Base-by-base conservation (phyloP, 1,140 invertebrate species). In the Caenorhabditis briggsae region DNA sequence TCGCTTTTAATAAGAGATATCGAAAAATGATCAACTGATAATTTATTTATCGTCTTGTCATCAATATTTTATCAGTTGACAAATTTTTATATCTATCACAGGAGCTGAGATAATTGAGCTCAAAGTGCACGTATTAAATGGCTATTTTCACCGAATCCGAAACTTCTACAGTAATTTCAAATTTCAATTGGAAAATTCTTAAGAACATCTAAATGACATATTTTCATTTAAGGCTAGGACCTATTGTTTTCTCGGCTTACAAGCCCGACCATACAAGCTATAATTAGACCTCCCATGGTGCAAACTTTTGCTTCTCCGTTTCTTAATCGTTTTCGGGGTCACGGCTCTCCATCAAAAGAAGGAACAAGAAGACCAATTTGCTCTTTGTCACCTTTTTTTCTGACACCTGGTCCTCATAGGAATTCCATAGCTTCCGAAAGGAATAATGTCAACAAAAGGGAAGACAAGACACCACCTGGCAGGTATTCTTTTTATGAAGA, bases 301-400 rank as follows among this genome's bases (percentile, higher is more conserved):
- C 6, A 46, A 33, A 53, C 48, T 50, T 46, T 78, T 78, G 53
- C 59, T 70, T 14, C 16, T 46, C n/a, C 12, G 2, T 18, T 23
- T n/a, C 43, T 11, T 78, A 50, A 78, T 78, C 70, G 70, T 14
- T 78, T 53, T 25, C 12, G 7, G 70, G 43, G 14, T 78, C 33
- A 65, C 46, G 41, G 9, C 9, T 14, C 8, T 11, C 2, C 9
- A 43, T 23, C 59, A 53, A 20, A 50, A 70, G 64, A 50, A 33
- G 7, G n/a, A 23, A 25, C 12, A 5, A 20, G 9, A 43, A 7
- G 6, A 50, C 46, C 70, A 78, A 78, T 78, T 78, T 78, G 70
- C 70, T 78, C 70, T 78, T 78, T 78, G 70, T 78, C 70, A 78
- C 70, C 70, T 78, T 25, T 61, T n/a, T 61, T 23, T 18, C 20